Base-by-base conservation (phyloP, 2,888 invertebrate genomes). In the Microctonus hyperodae region DNA sequence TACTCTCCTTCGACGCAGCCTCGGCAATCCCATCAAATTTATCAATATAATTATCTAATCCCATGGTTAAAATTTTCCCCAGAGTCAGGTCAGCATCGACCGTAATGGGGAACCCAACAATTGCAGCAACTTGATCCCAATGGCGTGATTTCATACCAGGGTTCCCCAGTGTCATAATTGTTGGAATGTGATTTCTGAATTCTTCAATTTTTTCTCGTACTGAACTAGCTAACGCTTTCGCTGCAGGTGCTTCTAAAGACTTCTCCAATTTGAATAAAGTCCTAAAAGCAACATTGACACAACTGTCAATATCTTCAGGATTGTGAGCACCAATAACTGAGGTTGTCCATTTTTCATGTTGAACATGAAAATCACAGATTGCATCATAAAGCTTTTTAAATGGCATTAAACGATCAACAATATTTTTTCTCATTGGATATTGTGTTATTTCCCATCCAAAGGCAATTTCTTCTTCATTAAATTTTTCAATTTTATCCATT, bases 1-100 rank as follows among this genome's bases (percentile, higher is more conserved):
- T 94, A 80, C 92, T 95, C 85, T 98, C 97, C 84, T 97, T 98
- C 7, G 96, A 96, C 0, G 98, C 98, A 0, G 96, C 92, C 81
- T 97, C 97, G 2, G 96, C 95, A 73, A 98, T 96, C 1, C 88
- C 83, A 84, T 97, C 97, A 80, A 98, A 97, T 81, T 92, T 92
- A 0, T 91, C 87, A 58, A 95, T 90, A 81, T 92, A 95, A 68
- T 94, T 92, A 35, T 92, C 94, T 35, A 98, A 85, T 60, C 93
- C 92, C 85, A 96, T 93, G 76, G 96, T 95, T 63, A 95, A 90
- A 7, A 97, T 89, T 83, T 93, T 94, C 63, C 89, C 92, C 50
- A 98, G 85, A 0, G 95, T 94, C 62, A 95, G 85, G 35, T 92
- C 93, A 0, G 91, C 90, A 65, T 96, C 93, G 0, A 95, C 91